Conservation (phyloP, 2,888 invertebrate genomes). For the Ormyrus labotus region DNA sequence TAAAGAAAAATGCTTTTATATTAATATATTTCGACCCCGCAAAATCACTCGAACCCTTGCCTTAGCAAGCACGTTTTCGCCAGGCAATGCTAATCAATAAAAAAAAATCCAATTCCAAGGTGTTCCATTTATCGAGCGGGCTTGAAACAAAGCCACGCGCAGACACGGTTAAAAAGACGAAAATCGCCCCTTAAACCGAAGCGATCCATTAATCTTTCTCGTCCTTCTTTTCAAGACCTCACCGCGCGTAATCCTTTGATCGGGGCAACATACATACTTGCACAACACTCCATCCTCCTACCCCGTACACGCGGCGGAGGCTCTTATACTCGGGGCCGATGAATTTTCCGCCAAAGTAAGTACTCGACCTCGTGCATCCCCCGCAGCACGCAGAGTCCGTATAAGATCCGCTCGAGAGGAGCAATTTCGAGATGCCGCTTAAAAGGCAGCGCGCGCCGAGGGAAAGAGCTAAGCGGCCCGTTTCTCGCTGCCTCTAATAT, state of each 20-base stretch:
- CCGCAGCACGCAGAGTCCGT: no score
- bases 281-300: neutral
- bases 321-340: slow-evolving; percentile 34
- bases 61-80: no score
- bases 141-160: slow-evolving; percentile 8
- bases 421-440: neutral
- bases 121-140: slow-evolving; percentile 19
- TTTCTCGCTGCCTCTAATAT: slow-evolving; percentile 10
- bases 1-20: no score
- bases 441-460: neutral
- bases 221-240: slow-evolving; percentile 1
- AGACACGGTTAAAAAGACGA: neutral
- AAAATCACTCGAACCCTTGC: no score
- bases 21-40: no score
- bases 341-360: slow-evolving; percentile 15
- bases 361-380: no score
- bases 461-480: neutral
- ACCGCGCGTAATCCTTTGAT: slow-evolving; percentile 37
- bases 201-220: slow-evolving; percentile 41
- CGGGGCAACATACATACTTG: neutral
- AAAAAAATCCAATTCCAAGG: neutral
- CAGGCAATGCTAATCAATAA: no score
- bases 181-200: slow-evolving; percentile 15
- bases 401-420: neutral
- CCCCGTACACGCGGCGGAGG: no score